Conservation (phyloP, 2,113 vertebrate genomes). For the Rhinichthys klamathensis region DNA sequence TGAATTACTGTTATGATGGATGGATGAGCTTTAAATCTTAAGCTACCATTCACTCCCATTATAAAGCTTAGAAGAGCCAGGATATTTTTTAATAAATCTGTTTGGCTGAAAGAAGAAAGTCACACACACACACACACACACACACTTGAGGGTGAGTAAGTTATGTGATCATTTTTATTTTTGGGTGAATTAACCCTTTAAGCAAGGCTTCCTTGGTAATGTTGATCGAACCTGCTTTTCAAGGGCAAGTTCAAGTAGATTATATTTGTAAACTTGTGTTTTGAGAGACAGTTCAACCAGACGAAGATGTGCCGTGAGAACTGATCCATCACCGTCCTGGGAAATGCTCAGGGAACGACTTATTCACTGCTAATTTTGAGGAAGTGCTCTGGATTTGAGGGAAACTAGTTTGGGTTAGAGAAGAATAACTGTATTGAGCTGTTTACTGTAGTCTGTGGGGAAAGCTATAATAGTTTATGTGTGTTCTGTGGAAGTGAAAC, state of each 20-base stretch:
- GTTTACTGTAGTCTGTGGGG: too few relatives aligned
- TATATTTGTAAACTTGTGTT: neutral
- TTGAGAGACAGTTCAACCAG: slow-evolving; percentile 8
- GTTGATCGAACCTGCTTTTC: neutral
- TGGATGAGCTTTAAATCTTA: too few relatives aligned
- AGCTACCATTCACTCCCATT: too few relatives aligned
- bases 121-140: too few relatives aligned
- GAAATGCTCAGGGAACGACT: neutral
- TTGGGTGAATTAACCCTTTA: too few relatives aligned
- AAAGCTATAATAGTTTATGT: neutral
- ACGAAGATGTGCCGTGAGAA: neutral
- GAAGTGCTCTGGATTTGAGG: neutral
- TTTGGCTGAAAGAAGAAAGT: too few relatives aligned
- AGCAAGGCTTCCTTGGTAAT: neutral
- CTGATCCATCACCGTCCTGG: slow-evolving; percentile 8
- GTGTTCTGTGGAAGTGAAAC: neutral
- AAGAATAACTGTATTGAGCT: neutral
- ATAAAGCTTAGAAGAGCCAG: too few relatives aligned
- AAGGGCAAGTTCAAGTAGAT: neutral
- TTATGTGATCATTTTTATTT: too few relatives aligned
- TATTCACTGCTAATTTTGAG: neutral
- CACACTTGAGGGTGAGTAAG: too few relatives aligned
- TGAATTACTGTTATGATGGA: too few relatives aligned
- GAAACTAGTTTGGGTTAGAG: neutral
- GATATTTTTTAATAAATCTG: too few relatives aligned